These are phyloP conservation scores for Amphipoea oculea DNA, from an alignment of 2,888 invertebrate genomes.

Conservation along the genomic window DNA sequence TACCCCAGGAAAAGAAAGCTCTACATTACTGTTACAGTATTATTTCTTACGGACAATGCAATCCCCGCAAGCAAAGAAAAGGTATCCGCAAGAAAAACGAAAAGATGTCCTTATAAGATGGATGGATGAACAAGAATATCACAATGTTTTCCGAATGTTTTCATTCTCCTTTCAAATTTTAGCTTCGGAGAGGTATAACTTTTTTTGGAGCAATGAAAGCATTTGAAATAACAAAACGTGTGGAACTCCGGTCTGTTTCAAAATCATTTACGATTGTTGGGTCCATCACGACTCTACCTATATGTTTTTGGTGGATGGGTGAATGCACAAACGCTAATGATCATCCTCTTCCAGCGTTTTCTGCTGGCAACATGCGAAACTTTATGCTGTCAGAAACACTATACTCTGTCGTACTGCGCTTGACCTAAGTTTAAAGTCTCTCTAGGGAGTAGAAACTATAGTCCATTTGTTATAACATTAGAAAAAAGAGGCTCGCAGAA, in stretches of 20 bases:
- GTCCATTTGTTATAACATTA: too few relatives aligned
- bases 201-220: slow-evolving; percentile 26
- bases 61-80: slow-evolving; percentile 19
- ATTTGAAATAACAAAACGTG: slow-evolving; percentile 17
- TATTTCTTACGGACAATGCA: slow-evolving; percentile 49
- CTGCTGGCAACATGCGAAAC: not conserved
- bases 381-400: not conserved
- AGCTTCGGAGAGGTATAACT: slow-evolving; percentile 8
- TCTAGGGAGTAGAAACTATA: slow-evolving; percentile 1
- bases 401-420: not conserved
- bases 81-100: slow-evolving; percentile 17
- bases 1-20: slow-evolving; percentile 48
- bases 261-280: slow-evolving; percentile 22
- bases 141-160: slow-evolving; percentile 49
- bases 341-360: not conserved
- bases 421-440: slow-evolving; percentile 9
- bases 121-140: slow-evolving; percentile 38
- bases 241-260: not conserved
- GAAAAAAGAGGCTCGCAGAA: too few relatives aligned
- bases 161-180: slow-evolving; percentile 23
- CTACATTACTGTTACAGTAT: slow-evolving; percentile 22
- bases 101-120: slow-evolving; percentile 33
- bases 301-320: not conserved
- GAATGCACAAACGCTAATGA: not conserved
- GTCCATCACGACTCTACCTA: not conserved